These are phyloP conservation scores for Ammodytes marinus DNA, from an alignment of 2,113 vertebrate genomes.

Conservation along the genomic window DNA sequence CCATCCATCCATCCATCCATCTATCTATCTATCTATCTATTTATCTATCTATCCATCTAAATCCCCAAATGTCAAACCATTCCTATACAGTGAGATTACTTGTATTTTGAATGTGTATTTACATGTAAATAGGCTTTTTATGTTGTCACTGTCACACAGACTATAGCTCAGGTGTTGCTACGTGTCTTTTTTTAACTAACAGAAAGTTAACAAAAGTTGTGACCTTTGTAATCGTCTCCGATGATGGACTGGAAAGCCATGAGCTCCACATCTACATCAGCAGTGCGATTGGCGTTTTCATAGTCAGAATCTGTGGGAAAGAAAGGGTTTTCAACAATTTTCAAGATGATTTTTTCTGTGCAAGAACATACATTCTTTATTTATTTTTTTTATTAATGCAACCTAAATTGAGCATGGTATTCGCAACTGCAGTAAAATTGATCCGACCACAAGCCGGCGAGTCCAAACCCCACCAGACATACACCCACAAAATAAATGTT, in stretches of 20 bases:
- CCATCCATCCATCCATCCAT: no score
- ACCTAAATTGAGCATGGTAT: conserved; percentile 25
- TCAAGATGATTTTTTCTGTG: conserved; percentile 6
- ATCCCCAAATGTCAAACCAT: background rate
- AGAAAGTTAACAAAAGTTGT: conserved; percentile 11
- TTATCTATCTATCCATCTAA: no score
- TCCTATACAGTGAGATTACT: background rate
- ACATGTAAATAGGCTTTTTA: background rate
- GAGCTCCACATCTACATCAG: conserved; percentile 85
- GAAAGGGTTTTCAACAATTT: conserved; percentile 4
- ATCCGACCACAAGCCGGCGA: conserved; percentile 28
- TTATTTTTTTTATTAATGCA: conserved; percentile 2
- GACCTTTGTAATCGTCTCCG: conserved; percentile 86
- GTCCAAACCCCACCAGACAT: conserved; percentile 49
- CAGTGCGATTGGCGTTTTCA: conserved; percentile 81
- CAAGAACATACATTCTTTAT: conserved; percentile 10
- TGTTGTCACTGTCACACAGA: background rate
- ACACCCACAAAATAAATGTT: conserved; percentile 57
- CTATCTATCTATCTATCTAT: no score
- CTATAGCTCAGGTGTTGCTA: background rate
- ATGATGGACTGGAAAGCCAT: conserved; percentile 87
- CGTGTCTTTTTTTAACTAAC: background rate
- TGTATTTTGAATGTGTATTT: background rate
- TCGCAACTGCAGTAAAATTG: conserved; percentile 30
- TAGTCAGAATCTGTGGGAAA: conserved; percentile 80